Percentiles rank a stretch among this genome's conserved stretches.
Conservation (phyloP, 2,797 vertebrate genomes). For the Pantherophis vulpinus region DNA sequence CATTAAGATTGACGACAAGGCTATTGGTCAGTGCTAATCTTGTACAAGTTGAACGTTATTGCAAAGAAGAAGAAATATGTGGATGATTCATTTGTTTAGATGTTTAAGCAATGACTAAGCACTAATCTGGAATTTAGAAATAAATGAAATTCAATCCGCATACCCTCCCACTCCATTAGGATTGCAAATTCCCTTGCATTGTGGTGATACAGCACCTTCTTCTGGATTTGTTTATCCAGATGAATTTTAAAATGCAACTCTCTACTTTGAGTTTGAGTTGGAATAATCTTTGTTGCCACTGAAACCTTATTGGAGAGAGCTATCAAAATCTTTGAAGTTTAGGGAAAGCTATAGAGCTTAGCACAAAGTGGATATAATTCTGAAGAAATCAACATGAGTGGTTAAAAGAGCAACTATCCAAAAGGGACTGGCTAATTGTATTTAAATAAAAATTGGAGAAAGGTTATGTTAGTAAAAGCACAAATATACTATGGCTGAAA, state of each 20-base stretch:
- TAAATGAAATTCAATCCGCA: slow-evolving; percentile 18
- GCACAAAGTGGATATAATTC: neutral
- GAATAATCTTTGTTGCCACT: slow-evolving; percentile 23
- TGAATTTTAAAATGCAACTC: slow-evolving; percentile 42
- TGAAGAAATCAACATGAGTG: neutral
- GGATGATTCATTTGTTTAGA: slow-evolving; percentile 35
- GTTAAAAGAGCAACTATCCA: neutral
- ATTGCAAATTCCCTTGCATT: slow-evolving; percentile 21
- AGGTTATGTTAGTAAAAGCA: neutral
- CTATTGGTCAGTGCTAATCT: neutral
- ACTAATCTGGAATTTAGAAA: neutral
- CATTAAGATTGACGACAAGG: slow-evolving; percentile 2
- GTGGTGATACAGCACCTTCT: slow-evolving; percentile 42
- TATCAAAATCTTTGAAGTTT: neutral
- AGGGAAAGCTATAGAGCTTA: neutral
- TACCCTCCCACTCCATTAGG: slow-evolving; percentile 24
- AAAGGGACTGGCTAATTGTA: neutral
- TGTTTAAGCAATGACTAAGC: slow-evolving; percentile 33
- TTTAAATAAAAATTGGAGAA: neutral
- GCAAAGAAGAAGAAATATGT: slow-evolving; percentile 15
- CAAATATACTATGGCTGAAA: neutral
- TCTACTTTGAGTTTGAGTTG: slow-evolving; percentile 33
- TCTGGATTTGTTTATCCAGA: slow-evolving; percentile 54
- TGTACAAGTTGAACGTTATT: neutral
- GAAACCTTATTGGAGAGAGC: neutral